A percentile compares a stretch with the other conserved stretches of the same genome.
phyloP scores from a whole-genome alignment of 2,888 invertebrate genomes.

The Hartigia nigra region DNA sequence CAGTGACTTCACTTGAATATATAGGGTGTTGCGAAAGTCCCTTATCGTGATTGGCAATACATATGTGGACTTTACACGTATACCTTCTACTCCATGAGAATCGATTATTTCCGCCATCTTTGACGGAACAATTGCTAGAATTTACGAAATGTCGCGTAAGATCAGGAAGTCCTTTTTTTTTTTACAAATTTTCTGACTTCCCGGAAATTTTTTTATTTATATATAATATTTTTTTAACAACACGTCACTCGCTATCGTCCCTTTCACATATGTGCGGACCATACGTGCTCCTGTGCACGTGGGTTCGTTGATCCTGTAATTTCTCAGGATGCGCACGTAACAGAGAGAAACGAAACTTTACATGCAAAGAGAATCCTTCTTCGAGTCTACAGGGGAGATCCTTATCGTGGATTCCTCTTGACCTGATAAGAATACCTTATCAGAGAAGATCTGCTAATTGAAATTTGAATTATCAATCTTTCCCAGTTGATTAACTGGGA shows the following conservation, averaged over 20 bases:
- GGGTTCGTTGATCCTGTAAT: neutral
- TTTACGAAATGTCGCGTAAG: neutral
- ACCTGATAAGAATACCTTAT: neutral
- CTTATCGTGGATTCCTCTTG: neutral
- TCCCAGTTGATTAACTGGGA: no score
- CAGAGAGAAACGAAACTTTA: no score
- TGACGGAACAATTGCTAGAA: neutral
- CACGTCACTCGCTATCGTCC: neutral
- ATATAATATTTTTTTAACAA: neutral
- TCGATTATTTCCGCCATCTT: no score
- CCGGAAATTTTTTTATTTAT: neutral
- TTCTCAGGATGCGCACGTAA: no score
- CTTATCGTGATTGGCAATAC: neutral
- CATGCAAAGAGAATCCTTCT: no score
- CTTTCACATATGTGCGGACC: neutral
- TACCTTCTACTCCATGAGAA: no score
- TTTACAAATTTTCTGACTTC: neutral
- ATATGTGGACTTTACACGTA: no score
- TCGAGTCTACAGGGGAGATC: neutral
- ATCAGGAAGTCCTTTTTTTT: neutral
- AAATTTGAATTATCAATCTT: no score
- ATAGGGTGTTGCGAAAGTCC: neutral
- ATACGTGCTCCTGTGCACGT: neutral
- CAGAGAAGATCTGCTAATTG: neutral
- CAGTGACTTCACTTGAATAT: neutral